Percentiles rank a stretch among this genome's conserved stretches.
These are phyloP conservation scores for Takifugu bimaculatus DNA, from an alignment of 2,113 vertebrate species.

Conservation along the genomic window DNA sequence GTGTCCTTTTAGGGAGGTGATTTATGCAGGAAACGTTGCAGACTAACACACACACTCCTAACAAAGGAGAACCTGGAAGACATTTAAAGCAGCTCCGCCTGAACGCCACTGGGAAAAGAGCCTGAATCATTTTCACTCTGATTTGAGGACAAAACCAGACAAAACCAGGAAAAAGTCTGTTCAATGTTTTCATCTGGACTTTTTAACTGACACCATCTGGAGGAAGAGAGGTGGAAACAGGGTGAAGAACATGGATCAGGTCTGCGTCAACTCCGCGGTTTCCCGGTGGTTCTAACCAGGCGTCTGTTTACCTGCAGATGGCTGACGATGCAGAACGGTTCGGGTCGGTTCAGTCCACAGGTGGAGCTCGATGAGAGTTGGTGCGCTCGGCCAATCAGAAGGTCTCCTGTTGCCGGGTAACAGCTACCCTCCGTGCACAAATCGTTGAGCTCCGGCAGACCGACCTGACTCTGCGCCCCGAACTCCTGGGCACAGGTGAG, in stretches of 20 bases:
- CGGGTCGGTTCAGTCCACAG: slow-evolving; percentile 80
- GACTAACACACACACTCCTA: slow-evolving; percentile 11
- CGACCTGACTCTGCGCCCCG: slow-evolving; percentile 3
- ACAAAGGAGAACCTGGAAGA: no score
- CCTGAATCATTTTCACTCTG: background rate
- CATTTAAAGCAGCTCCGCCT: background rate
- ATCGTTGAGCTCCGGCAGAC: slow-evolving; percentile 81
- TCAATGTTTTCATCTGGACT: background rate
- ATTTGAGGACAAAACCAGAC: background rate
- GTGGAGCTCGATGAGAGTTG: slow-evolving; percentile 86
- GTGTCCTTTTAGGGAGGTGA: slow-evolving; percentile 33
- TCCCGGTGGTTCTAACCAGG: no score
- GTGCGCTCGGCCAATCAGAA: slow-evolving; percentile 87
- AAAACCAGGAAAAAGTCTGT: background rate
- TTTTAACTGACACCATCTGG: background rate
- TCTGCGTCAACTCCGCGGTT: no score
- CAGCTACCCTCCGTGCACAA: slow-evolving; percentile 94
- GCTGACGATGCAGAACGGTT: slow-evolving; percentile 95
- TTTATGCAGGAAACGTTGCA: slow-evolving; percentile 47
- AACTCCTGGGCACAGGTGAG: slow-evolving; percentile 48
- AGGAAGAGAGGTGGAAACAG: background rate
- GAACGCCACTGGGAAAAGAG: no score
- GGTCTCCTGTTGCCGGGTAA: slow-evolving; percentile 94
- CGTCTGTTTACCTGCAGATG: slow-evolving; percentile 85
- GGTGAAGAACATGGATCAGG: background rate